Base-by-base conservation (phyloP, 2,113 vertebrate species). In the Xiphorhynchus elegans region DNA sequence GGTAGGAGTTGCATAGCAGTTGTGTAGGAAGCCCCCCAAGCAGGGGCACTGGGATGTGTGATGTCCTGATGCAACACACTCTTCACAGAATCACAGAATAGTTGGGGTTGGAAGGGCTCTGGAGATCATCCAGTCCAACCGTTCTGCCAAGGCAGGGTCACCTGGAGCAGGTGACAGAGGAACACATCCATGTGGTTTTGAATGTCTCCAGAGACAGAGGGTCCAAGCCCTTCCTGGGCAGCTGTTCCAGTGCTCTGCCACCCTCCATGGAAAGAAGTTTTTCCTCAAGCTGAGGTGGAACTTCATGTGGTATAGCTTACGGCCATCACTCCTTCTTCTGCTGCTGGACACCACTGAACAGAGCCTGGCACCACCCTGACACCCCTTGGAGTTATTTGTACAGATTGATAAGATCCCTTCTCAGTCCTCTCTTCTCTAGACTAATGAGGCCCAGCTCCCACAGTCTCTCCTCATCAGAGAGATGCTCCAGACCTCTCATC, bases 21-120 rank as follows among this genome's bases (percentile, higher is more conserved):
- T 13, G 1, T 9, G 17, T 14, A 25, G 40, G 49, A 50, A 46
- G 7, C 8, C 7, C 5, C 53, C 8, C 26, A 44, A 0, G 24
- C 17, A 67, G 40, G 25, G 20, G 12, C 28, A 40, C 0, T 1
- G 31, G 76, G 24, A 37, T 0, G 1, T 24, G 9, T 56, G 69
- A 31, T 56, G 40, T 60, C 59, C 82, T 73, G 39, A 18, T 53
- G 25, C 28, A 73, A 56, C 44, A 40, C n/a, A 5, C 13, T 70
- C 35, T 68, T 75, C 50, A 21, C 11, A 72, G 58, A 63, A 56
- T 63, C n/a, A 40, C 56, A 14, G 16, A 47, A 55, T 50, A 6
- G 40, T 40, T 64, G 49, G 66, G 20, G 16, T 49, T 49, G 35
- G 29, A 37, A 87, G 50, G 24, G 24, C 46, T 40, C 40, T 64